Evolutionary conservation across 1,140 invertebrate genomes (phyloP).

Genomic region (Cyclargus thomasi): DNA sequence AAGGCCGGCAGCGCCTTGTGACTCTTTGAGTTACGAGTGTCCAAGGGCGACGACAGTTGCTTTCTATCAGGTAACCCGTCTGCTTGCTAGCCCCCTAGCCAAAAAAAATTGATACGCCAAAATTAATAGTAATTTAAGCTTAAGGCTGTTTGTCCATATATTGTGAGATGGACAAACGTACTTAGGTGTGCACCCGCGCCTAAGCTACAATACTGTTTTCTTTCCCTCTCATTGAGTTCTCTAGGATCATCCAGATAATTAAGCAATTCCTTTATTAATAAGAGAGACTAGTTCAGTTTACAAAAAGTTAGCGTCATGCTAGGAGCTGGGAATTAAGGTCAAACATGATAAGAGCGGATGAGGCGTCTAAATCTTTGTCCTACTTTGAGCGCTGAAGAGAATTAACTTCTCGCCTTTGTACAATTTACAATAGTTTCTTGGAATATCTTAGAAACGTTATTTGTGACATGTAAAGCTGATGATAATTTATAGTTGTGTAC

Average conservation of each 20-base stretch:
- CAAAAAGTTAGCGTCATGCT: conserved; percentile 1
- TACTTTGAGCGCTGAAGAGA: conserved; percentile 27
- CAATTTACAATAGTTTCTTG: conserved; percentile 39
- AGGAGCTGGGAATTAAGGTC: conserved; percentile 25
- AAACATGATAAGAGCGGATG: conserved; percentile 22
- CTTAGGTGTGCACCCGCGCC: too few relatives aligned
- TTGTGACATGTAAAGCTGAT: background rate
- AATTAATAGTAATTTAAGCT: too few relatives aligned
- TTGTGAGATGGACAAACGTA: too few relatives aligned
- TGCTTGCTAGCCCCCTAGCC: too few relatives aligned
- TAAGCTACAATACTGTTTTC: too few relatives aligned
- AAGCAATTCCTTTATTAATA: background rate
- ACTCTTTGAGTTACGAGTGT: too few relatives aligned
- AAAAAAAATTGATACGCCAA: too few relatives aligned
- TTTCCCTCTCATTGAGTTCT: too few relatives aligned
- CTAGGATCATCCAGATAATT: background rate
- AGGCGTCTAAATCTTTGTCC: conserved; percentile 26
- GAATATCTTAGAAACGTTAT: conserved; percentile 13
- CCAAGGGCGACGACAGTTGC: too few relatives aligned
- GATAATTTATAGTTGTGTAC: background rate
- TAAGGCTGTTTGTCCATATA: too few relatives aligned
- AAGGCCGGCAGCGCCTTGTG: too few relatives aligned
- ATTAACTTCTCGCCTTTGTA: conserved; percentile 49
- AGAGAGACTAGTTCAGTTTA: background rate
- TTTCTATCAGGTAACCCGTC: too few relatives aligned